These are phyloP conservation scores for Calycopis cecrops DNA, from an alignment of 1,140 invertebrate species.

Conservation along the genomic window DNA sequence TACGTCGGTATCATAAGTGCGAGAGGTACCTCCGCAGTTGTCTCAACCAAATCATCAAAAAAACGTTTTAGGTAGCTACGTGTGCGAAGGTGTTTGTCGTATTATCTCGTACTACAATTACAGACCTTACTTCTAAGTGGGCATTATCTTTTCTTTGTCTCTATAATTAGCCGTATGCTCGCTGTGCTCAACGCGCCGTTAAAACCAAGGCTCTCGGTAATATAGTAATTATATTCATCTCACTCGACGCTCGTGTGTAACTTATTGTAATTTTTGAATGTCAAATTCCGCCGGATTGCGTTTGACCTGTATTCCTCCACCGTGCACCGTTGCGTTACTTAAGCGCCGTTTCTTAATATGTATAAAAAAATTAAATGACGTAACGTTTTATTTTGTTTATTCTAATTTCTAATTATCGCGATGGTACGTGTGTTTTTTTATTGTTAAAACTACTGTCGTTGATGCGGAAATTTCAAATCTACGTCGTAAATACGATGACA, in stretches of 20 bases:
- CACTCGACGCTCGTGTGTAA: conserved; percentile 18
- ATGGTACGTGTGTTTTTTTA: too few relatives aligned
- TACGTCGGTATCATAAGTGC: too few relatives aligned
- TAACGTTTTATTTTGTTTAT: not conserved
- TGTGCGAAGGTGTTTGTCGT: too few relatives aligned
- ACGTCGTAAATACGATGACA: too few relatives aligned
- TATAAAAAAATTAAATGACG: not conserved
- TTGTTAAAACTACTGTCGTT: too few relatives aligned
- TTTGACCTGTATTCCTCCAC: conserved; percentile 3
- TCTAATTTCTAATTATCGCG: not conserved
- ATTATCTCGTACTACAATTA: too few relatives aligned
- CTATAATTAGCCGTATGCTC: not conserved
- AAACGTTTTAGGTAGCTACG: too few relatives aligned
- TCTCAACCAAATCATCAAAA: too few relatives aligned
- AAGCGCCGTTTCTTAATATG: not conserved
- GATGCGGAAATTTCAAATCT: too few relatives aligned
- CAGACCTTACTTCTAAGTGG: not conserved
- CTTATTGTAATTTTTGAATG: conserved; percentile 27
- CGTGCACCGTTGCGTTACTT: not conserved
- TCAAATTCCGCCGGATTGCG: conserved; percentile 5
- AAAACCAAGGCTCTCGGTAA: conserved; percentile 23
- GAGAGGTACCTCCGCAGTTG: too few relatives aligned
- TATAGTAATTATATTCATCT: conserved; percentile 28
- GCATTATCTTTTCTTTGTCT: conserved; percentile 4
- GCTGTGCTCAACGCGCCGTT: conserved; percentile 18